Percentiles rank a stretch among this genome's conserved stretches.
phyloP scores from a whole-genome alignment of 2,797 vertebrate species.

The Lemur catta region DNA sequence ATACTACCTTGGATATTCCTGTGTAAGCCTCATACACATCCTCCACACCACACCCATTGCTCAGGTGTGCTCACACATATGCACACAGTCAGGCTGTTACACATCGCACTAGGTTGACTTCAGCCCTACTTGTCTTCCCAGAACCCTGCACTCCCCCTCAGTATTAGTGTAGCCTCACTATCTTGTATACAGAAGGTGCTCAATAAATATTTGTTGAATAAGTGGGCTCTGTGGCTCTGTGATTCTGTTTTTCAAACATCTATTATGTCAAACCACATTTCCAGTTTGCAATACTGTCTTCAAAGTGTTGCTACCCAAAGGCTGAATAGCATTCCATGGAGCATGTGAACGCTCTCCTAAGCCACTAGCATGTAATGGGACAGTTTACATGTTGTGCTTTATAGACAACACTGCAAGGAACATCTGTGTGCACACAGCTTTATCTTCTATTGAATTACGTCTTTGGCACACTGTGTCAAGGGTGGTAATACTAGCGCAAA shows the following conservation, averaged over 20 bases:
- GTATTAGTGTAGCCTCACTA: too few species aligned
- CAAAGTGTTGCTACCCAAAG: background rate
- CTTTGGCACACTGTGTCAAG: background rate
- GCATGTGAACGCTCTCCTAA: rapidly evolving
- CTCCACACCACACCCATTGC: rapidly evolving
- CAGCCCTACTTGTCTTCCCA: background rate
- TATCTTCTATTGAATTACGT: rapidly evolving
- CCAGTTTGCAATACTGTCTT: rapidly evolving
- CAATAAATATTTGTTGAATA: background rate
- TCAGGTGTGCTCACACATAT: rapidly evolving
- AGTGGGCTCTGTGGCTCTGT: too few species aligned
- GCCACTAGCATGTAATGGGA: rapidly evolving
- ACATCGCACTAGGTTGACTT: too few species aligned
- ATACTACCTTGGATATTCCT: background rate
- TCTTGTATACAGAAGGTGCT: background rate
- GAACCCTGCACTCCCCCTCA: background rate
- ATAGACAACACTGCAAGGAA: background rate
- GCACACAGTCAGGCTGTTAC: background rate
- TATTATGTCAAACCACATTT: background rate
- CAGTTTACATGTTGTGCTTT: rapidly evolving
- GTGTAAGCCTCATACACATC: background rate
- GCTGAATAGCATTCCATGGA: rapidly evolving
- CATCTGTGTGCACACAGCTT: rapidly evolving
- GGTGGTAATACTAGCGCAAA: background rate
- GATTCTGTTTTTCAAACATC: background rate